These are phyloP conservation scores for Peromyscus maniculatus DNA, from an alignment of 2,113 vertebrate genomes.

Conservation along the genomic window DNA sequence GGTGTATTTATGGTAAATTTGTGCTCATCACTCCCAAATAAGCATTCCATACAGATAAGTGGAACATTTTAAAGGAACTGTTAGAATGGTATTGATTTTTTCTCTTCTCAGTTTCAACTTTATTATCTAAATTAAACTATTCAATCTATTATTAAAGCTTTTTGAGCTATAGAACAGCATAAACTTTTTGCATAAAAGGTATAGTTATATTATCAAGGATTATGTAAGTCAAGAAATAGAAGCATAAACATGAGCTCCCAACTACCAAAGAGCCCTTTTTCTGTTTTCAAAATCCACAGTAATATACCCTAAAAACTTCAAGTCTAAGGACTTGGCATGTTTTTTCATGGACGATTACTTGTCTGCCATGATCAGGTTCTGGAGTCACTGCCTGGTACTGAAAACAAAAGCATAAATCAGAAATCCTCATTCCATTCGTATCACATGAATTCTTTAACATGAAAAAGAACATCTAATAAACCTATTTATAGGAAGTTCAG, in stretches of 20 bases:
- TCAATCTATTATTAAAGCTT: slow-evolving; percentile 17
- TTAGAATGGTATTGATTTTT: background rate
- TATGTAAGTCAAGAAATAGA: slow-evolving; percentile 16
- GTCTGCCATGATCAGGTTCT: background rate
- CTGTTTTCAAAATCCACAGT: background rate
- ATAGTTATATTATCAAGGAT: background rate
- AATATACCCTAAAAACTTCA: slow-evolving; percentile 2
- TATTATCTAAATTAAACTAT: slow-evolving; percentile 2
- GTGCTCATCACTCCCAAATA: background rate
- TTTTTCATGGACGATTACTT: background rate
- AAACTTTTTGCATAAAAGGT: background rate
- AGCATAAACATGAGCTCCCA: background rate
- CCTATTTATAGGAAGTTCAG: background rate
- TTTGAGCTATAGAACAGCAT: background rate
- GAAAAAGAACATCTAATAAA: slow-evolving; percentile 23
- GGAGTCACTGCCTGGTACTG: background rate
- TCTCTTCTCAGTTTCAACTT: background rate
- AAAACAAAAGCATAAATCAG: background rate
- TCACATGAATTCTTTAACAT: background rate
- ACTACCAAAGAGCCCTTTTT: slow-evolving; percentile 9
- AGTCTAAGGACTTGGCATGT: background rate
- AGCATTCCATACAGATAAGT: background rate
- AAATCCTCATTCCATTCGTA: slow-evolving; percentile 33
- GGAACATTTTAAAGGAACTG: background rate
- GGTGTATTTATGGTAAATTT: slow-evolving; percentile 6